Conservation (phyloP, 2,113 vertebrate genomes). For the Noctilio leporinus region DNA sequence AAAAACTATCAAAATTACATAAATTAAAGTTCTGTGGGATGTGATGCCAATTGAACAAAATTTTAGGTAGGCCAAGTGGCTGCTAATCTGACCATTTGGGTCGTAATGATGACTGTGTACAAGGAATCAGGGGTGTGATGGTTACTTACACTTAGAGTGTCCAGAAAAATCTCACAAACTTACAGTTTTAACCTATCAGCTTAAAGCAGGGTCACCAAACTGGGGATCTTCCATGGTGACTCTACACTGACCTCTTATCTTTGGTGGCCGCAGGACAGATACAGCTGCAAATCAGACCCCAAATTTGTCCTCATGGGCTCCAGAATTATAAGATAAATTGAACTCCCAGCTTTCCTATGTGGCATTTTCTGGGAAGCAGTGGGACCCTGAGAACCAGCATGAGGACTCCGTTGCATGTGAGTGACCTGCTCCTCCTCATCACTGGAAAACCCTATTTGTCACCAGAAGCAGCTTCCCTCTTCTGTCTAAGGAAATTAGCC, state of each 20-base stretch:
- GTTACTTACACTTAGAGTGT: background rate
- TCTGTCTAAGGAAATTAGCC: background rate
- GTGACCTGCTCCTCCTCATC: background rate
- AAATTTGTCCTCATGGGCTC: background rate
- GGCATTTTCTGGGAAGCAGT: background rate
- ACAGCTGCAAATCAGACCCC: background rate
- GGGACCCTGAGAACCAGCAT: background rate
- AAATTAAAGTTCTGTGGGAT: background rate
- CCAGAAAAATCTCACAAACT: background rate
- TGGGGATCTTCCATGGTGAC: background rate
- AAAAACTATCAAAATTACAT: background rate
- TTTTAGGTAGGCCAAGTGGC: too few species aligned
- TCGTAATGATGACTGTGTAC: fast-evolving
- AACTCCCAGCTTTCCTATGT: background rate
- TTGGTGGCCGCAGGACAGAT: background rate
- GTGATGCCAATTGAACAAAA: background rate
- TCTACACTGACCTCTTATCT: background rate
- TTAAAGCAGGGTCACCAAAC: background rate
- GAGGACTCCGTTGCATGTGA: background rate
- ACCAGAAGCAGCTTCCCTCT: background rate
- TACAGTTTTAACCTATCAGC: background rate
- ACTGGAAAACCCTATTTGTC: background rate
- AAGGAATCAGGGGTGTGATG: background rate
- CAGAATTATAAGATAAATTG: background rate
- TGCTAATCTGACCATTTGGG: background rate